Percentiles rank a stretch among this genome's conserved stretches.
phyloP scores from a whole-genome alignment of 2,113 vertebrate genomes.

The Neogale vison region DNA sequence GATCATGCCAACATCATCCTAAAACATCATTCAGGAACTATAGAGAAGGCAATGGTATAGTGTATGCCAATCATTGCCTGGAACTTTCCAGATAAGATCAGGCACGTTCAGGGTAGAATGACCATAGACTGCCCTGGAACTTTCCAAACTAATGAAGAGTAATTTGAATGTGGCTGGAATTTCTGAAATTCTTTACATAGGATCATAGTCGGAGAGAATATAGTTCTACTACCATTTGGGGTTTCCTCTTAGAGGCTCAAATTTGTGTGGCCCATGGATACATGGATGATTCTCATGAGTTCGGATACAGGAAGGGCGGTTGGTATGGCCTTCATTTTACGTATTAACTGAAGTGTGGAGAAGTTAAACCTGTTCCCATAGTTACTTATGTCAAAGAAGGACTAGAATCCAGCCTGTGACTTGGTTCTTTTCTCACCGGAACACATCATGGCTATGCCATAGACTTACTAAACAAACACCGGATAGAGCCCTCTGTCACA shows the following conservation, averaged over 20 bases:
- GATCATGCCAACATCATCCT: background rate
- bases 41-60: background rate
- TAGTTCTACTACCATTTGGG: background rate
- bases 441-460: background rate
- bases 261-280: background rate
- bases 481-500: background rate
- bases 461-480: background rate
- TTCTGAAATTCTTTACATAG: conserved; percentile 7
- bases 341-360: background rate
- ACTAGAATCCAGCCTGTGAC: background rate
- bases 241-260: background rate
- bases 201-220: background rate
- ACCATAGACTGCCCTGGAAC: background rate
- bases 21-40: background rate
- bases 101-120: no score
- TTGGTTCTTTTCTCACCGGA: background rate
- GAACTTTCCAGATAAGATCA: background rate
- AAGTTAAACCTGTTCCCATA: background rate
- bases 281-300: background rate
- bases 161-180: background rate
- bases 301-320: background rate
- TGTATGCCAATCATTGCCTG: background rate
- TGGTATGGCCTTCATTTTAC: background rate
- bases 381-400: background rate
- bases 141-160: background rate